Conservation (phyloP, 2,797 vertebrate genomes). For the Dryobates pubescens region DNA sequence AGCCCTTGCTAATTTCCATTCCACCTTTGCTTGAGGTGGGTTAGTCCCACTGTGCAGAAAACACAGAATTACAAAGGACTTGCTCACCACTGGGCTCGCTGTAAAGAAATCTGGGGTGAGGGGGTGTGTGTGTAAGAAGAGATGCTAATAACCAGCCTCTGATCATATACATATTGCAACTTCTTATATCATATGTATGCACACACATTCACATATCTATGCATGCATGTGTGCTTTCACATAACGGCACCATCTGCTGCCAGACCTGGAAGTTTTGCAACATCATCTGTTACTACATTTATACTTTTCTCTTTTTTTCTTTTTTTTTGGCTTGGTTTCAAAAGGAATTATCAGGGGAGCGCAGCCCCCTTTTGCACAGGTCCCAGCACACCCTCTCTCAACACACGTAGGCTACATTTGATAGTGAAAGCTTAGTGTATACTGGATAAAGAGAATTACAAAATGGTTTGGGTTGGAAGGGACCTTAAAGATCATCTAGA, state of each 20-base stretch:
- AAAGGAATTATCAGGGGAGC: not conserved
- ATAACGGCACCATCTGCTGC: slow-evolving; percentile 62
- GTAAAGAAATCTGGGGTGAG: rapidly evolving
- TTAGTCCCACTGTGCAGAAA: not conserved
- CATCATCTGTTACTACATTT: slow-evolving; percentile 37
- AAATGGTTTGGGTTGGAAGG: no score
- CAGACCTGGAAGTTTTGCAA: slow-evolving; percentile 58
- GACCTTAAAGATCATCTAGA: no score
- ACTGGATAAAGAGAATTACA: not conserved
- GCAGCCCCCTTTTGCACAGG: not conserved
- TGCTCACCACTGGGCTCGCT: not conserved
- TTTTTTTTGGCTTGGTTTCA: not conserved
- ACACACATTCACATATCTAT: not conserved
- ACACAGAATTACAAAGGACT: rapidly evolving
- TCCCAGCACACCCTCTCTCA: rapidly evolving
- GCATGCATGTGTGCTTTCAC: slow-evolving; percentile 8
- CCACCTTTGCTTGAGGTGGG: not conserved
- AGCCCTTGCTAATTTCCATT: not conserved
- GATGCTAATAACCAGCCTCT: not conserved
- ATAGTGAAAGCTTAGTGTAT: not conserved
- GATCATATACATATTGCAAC: not conserved
- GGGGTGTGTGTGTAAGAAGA: not conserved
- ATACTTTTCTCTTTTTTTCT: not conserved
- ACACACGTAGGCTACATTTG: rapidly evolving
- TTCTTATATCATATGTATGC: not conserved